phyloP scores from a whole-genome alignment of 2,113 vertebrate genomes.

The Ptilorrhoa leucosticta region DNA sequence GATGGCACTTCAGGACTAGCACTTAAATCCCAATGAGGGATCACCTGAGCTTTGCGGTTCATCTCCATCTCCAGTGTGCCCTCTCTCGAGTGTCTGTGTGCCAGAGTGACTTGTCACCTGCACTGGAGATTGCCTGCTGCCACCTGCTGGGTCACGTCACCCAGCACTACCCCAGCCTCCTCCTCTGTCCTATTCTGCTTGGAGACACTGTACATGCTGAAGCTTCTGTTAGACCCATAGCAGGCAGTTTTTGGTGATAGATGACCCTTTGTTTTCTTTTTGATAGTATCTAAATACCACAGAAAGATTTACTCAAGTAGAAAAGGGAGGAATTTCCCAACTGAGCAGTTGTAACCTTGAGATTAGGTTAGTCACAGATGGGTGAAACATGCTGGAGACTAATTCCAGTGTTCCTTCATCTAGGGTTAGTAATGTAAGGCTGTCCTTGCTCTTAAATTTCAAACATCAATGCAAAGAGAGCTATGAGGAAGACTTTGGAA shows the following conservation, averaged over 20 bases:
- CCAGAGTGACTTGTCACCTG: not conserved
- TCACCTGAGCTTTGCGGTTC: not conserved
- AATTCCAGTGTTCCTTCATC: not conserved
- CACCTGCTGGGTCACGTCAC: slow-evolving; percentile 13
- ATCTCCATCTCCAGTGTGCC: not conserved
- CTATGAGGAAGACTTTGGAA: not conserved
- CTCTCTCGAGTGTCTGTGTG: not conserved
- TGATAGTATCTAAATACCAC: not conserved
- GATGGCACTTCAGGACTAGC: not conserved
- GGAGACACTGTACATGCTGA: not conserved
- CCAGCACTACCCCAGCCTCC: not conserved
- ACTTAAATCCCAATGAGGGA: not conserved
- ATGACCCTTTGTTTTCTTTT: not conserved
- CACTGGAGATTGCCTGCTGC: slow-evolving; percentile 1
- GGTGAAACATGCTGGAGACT: not conserved
- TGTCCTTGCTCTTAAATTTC: not conserved
- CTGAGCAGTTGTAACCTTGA: not conserved
- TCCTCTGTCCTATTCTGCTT: not conserved
- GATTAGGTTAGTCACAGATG: not conserved
- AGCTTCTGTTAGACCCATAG: not conserved
- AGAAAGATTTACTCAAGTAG: not conserved
- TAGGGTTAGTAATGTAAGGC: not conserved
- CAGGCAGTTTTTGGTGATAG: not conserved
- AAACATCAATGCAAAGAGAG: not conserved
- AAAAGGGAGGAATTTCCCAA: not conserved